These are phyloP conservation scores for Ecliptopera silaceata DNA, from an alignment of 2,888 invertebrate species.

Conservation along the genomic window DNA sequence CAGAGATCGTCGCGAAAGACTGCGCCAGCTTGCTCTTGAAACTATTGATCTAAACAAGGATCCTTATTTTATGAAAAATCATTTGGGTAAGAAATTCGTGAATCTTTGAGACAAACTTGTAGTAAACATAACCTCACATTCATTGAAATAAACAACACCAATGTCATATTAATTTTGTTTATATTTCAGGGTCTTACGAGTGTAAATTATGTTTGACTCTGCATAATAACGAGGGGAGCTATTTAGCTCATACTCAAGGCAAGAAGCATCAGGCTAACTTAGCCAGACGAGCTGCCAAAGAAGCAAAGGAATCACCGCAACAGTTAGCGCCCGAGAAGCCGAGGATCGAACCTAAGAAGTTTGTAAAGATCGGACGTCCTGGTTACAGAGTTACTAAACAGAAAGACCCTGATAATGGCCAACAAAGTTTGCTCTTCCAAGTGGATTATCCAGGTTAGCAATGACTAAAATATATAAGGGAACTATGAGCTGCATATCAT, in stretches of 20 bases:
- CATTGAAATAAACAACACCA: constrained; percentile 4
- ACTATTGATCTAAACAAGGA: constrained; percentile 99
- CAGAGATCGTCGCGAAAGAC: constrained; percentile 96
- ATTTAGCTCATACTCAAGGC: constrained; percentile 99
- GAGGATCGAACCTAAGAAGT: constrained; percentile 98
- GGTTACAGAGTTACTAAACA: constrained; percentile 99
- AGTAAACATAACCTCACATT: constrained; percentile 28
- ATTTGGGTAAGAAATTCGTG: constrained; percentile 86
- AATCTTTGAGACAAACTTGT: background rate
- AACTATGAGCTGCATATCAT: background rate
- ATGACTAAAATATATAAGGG: background rate
- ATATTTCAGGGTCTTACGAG: constrained; percentile 92
- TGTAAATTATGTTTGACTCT: constrained; percentile 99
- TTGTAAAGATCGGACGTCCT: constrained; percentile 99
- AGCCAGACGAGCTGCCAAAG: constrained; percentile 98
- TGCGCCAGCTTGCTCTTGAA: constrained; percentile 97
- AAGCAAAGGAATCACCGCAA: constrained; percentile 98
- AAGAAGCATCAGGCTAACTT: constrained; percentile 99
- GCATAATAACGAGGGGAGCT: constrained; percentile 99
- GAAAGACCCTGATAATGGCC: constrained; percentile 96
- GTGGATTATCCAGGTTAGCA: constrained; percentile 93
- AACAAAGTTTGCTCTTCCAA: constrained; percentile 98
- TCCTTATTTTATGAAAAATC: constrained; percentile 99
- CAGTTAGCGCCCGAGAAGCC: constrained; percentile 97
- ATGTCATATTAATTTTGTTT: background rate